Base-by-base conservation (phyloP, 2,113 vertebrate species). In the Typhlomys cinereus region DNA sequence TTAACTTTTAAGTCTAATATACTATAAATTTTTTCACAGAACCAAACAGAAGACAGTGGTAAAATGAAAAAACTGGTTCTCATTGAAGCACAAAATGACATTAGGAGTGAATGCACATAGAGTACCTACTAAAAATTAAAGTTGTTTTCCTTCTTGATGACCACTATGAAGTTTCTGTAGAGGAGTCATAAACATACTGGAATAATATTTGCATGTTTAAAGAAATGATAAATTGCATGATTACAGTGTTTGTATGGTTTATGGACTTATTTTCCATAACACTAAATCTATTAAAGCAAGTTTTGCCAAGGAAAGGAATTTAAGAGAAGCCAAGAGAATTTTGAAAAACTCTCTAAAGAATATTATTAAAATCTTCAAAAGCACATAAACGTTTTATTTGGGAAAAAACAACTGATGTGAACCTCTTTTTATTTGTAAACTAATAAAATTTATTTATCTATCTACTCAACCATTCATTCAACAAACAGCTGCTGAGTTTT, bases 251-350 rank as follows among this genome's bases (percentile, higher is more conserved):
- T 93, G 67, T 88, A 82, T 96, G 92, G 89, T 95, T 97, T 95
- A 97, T 92, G 66, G 67, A 71, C 69, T 95, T 97, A 64, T 97
- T 98, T 97, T 97, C 66, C 67, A 93, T 80, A 95, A 94, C n/a
- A 81, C 50, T 97, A 97, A 97, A 96, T 97, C 84, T 94, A 88
- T 89, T 96, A 96, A 91, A 93, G 41, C 83, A 96, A 92, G n/a
- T 71, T 93, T 85, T 95, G 91, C 71, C 87, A 36, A 1, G 83
- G 96, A 97, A 96, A 93, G 48, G 81, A 46, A 96, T 92, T 80
- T 85, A 57, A 52, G 75, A 78, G 79, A 95, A 93, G 96, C 52
- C 88, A 95, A 93, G 1, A 76, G 7, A 78, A 66, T 70, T 90
- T 91, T 84, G 1, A 18, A 92, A 92, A 92, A 89, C 39, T 85